phyloP scores from a whole-genome alignment of 1,140 invertebrate species.

The Neoseiulus cucumeris region DNA sequence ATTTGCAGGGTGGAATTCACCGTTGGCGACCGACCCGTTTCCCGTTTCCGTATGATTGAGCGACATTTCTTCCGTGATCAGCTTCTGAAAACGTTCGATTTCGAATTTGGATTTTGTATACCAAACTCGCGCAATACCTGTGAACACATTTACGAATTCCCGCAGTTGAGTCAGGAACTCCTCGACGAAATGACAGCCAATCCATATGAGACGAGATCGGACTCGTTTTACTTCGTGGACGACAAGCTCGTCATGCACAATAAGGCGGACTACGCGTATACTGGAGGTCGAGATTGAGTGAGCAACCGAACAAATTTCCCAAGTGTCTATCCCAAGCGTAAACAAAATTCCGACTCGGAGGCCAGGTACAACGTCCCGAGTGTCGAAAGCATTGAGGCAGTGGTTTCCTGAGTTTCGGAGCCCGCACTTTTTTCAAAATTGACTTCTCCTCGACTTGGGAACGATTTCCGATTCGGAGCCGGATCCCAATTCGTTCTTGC shows the following conservation, averaged over 20 bases:
- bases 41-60: conserved; percentile 96
- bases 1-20: conserved; percentile 76
- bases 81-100: conserved; percentile 94
- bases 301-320: neutral
- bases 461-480: too few species aligned
- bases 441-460: too few species aligned
- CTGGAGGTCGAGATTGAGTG: conserved; percentile 31
- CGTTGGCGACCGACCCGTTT: conserved; percentile 70
- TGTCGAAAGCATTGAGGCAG: too few species aligned
- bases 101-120: conserved; percentile 98
- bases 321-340: too few species aligned
- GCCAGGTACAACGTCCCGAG: too few species aligned
- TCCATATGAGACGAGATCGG: conserved; percentile 89
- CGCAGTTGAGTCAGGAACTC: conserved; percentile 56
- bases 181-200: conserved; percentile 84
- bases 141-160: conserved; percentile 98
- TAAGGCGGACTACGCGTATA: conserved; percentile 91
- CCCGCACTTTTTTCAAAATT: too few species aligned
- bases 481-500: too few species aligned
- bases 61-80: conserved; percentile 85
- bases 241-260: conserved; percentile 95
- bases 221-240: conserved; percentile 98
- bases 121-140: conserved; percentile 91
- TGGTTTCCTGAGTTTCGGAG: too few species aligned
- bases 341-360: too few species aligned